Percentiles rank a stretch among this genome's conserved stretches.
Evolutionary conservation across 2,888 invertebrate species (phyloP).

Genomic region (Physocephala rufipes): DNA sequence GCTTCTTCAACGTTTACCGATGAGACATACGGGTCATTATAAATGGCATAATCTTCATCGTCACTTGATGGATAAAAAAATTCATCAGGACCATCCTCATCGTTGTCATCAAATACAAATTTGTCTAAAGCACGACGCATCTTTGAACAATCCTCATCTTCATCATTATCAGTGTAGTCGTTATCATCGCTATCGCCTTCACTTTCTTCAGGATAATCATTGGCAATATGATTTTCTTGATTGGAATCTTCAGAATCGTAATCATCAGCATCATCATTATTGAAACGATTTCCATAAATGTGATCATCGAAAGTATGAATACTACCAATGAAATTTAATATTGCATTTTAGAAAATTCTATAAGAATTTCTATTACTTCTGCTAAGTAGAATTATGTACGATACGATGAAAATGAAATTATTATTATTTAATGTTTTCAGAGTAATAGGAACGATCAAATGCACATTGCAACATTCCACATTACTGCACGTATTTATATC

Average conservation of each 20-base stretch:
- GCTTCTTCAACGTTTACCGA: conserved; percentile 62
- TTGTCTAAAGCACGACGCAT: conserved; percentile 71
- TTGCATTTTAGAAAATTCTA: neutral
- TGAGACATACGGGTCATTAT: conserved; percentile 63
- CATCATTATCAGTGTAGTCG: conserved; percentile 64
- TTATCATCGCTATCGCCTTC: conserved; percentile 70
- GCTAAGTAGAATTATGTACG: neutral
- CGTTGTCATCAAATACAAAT: conserved; percentile 52
- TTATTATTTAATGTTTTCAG: too few relatives aligned
- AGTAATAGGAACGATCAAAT: too few relatives aligned
- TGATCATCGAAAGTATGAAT: conserved; percentile 58
- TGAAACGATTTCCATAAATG: conserved; percentile 58
- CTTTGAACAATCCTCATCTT: conserved; percentile 72
- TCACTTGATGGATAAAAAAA: conserved; percentile 49
- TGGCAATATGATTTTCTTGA: conserved; percentile 79
- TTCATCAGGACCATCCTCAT: conserved; percentile 41
- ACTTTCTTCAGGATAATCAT: conserved; percentile 79
- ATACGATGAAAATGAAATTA: too few relatives aligned
- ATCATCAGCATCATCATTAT: conserved; percentile 61
- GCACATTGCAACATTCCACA: neutral
- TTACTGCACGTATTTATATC: neutral
- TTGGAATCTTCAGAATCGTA: conserved; percentile 79
- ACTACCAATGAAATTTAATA: conserved; percentile 46
- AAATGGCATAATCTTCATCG: conserved; percentile 52
- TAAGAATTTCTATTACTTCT: neutral